These are phyloP conservation scores for Rotaria socialis DNA, from an alignment of 2,888 invertebrate genomes.

Conservation along the genomic window DNA sequence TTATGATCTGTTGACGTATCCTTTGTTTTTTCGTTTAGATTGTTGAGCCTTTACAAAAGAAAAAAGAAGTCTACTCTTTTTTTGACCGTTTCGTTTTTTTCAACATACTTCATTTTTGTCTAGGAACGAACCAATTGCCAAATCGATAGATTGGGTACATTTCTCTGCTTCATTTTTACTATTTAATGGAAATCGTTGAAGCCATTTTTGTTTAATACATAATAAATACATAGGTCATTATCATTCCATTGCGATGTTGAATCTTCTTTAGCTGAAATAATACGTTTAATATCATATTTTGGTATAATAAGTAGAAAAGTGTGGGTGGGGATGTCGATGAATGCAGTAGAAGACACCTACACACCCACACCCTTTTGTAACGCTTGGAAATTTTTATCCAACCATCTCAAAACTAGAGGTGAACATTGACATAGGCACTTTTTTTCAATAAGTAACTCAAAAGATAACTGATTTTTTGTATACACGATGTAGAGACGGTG, in stretches of 20 bases:
- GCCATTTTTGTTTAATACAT: slow-evolving; percentile 21
- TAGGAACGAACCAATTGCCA: neutral
- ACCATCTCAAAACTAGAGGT: too few species aligned
- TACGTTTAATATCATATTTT: neutral
- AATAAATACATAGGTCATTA: neutral
- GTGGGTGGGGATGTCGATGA: too few species aligned
- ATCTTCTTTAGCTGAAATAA: neutral
- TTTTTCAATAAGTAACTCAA: too few species aligned
- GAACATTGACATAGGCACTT: too few species aligned
- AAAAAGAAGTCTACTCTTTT: neutral
- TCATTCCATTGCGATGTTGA: neutral
- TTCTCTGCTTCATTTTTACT: neutral
- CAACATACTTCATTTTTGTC: neutral
- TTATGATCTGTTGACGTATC: neutral
- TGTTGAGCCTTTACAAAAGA: neutral
- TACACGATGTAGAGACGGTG: too few species aligned
- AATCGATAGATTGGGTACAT: neutral
- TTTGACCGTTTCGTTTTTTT: neutral
- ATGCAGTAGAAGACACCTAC: too few species aligned
- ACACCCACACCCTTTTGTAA: too few species aligned
- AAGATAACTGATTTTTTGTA: too few species aligned
- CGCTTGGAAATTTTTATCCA: too few species aligned
- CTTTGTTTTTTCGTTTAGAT: neutral
- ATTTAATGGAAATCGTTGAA: neutral
- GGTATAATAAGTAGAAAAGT: neutral